Base-by-base conservation (phyloP, 2,888 invertebrate species). In the Drosophila demipolita region DNA sequence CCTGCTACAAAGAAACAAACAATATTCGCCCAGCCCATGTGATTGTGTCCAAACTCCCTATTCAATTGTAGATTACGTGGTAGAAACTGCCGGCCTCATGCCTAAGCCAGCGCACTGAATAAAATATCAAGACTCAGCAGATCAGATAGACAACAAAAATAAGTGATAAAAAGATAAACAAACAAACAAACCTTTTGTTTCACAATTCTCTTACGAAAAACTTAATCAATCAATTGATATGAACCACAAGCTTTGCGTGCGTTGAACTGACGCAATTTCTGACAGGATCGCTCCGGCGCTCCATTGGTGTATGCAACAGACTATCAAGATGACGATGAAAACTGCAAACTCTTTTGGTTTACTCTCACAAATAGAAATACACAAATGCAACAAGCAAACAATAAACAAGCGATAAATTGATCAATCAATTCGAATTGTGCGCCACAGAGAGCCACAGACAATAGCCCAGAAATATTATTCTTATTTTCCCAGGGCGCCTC, bases 381-480 rank as follows among this genome's bases (percentile, higher is more conserved):
- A 77, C 66, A 78, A 78, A 58, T 70, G 75, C 57, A 58, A 75
- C 58, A 68, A 69, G 68, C 70, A 78, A 78, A 72, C 80, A 87
- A 87, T 80, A 84, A 88, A 80, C 79, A 81, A 87, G 77, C 75
- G 67, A 77, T 55, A 83, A 90, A 87, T 87, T 80, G 66, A 84
- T 73, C 54, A 40, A 75, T 49, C 80, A 83, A 70, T 73, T 79
- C 75, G 74, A 83, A 60, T 69, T 71, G 82, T 71, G 83, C 55
- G 78, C 61, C 68, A 32, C 42, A 50, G 6, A 40, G 54, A 49
- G 60, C 55, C 87, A 85, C 89, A 89, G 76, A 87, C 91, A 91
- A 92, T 92, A 91, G 91, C 89, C 91, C 91, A 89, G 87, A 78
- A 80, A 91, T 73, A 80, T 87, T 83, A 83, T 88, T 83, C 78